Base-by-base conservation (phyloP, 2,797 vertebrate species). In the Picus viridis region DNA sequence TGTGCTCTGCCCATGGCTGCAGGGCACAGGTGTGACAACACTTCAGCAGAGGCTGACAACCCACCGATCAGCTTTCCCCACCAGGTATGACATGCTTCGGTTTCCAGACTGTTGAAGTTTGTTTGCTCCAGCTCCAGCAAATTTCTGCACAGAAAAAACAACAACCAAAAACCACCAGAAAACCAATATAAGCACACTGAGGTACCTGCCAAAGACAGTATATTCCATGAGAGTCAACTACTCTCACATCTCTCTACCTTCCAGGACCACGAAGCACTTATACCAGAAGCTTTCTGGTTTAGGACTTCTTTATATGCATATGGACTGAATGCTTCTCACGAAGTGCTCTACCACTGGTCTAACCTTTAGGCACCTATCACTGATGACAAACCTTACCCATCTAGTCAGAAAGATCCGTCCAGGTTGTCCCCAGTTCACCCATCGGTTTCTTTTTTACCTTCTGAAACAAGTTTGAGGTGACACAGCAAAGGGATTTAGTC, bases 71-170 rank as follows among this genome's bases (percentile, higher is more conserved):
- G 98, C 98, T 83, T 98, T 99, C 54, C 98, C 98, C 0, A 96
- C 80, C 68, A 98, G 78, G 92, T 98, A 99, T 16, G 99, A 99
- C 98, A 99, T 98, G 96, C 99, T 99, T 93, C 97, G 97, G 94
- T 97, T 98, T 91, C 98, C 99, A 77, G 93, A 88, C 17, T 95
- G 92, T 16, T 97, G 96, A 16, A 80, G 47, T 93, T 97, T 98
- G 89, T 93, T 96, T 71, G 94, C 70, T 67, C 96, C 94, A 71
- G 94, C 70, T 70, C 96, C 94, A 36, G 94, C 41, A 73, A 91
- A 95, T 90, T 97, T 98, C 98, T 98, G 95, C 45, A 96, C 12
- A 90, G 67, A 77, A 15, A 18, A 43, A 91, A 73, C 27, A 47
- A 24, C 34, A 53, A 58, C 2, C 15, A 30, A 24, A 20, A 18